Conservation (phyloP, 2,797 vertebrate genomes). For the Nannoperca obscura region DNA sequence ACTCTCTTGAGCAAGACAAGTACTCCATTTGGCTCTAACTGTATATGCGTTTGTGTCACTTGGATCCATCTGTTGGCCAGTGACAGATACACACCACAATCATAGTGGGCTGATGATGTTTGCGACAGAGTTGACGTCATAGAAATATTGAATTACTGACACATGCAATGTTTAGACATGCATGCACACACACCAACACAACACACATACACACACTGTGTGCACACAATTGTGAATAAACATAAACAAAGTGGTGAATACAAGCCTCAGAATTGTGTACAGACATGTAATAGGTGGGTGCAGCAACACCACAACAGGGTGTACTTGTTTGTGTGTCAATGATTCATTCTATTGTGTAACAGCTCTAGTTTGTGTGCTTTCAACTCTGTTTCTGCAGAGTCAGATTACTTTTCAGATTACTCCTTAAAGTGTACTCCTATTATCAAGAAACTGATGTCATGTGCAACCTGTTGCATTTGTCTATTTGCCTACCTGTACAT, state of each 20-base stretch:
- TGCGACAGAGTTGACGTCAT: constrained; percentile 60
- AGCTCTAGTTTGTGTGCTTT: constrained; percentile 27
- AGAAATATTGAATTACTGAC: constrained; percentile 55
- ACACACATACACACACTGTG: constrained; percentile 7
- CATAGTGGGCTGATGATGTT: constrained; percentile 52
- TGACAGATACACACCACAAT: constrained; percentile 56
- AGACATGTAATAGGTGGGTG: constrained; percentile 17
- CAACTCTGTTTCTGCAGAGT: constrained; percentile 23
- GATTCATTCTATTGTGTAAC: constrained; percentile 52
- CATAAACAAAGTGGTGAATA: constrained; percentile 9
- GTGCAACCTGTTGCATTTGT: constrained; percentile 30
- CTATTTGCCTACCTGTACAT: background rate
- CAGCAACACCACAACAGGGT: constrained; percentile 24
- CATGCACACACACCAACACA: background rate
- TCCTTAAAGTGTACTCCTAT: constrained; percentile 18
- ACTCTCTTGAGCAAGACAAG: constrained; percentile 72
- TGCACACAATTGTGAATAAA: background rate
- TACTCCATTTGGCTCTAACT: constrained; percentile 69
- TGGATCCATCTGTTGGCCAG: constrained; percentile 68
- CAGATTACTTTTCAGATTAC: constrained; percentile 35
- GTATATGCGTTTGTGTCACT: constrained; percentile 57
- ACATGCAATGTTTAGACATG: background rate
- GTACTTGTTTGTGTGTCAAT: constrained; percentile 45
- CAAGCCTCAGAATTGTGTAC: constrained; percentile 13
- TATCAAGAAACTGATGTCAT: constrained; percentile 28